Percentiles rank a stretch among this genome's conserved stretches.
These are phyloP conservation scores for Aphaenogaster floridana DNA, from an alignment of 1,140 invertebrate species.

Conservation along the genomic window DNA sequence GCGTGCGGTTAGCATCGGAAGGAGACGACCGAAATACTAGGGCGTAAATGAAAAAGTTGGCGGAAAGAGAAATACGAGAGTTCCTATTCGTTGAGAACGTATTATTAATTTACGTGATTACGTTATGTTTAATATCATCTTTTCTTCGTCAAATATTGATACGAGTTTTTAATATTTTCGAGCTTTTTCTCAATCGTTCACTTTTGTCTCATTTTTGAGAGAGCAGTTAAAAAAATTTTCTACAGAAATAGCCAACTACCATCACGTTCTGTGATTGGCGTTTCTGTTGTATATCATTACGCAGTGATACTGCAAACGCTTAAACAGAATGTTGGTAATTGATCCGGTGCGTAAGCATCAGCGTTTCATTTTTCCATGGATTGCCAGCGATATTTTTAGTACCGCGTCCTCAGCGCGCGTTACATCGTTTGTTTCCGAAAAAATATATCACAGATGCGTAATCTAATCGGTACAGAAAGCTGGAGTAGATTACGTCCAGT, in stretches of 20 bases:
- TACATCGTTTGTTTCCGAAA: slow-evolving; percentile 22
- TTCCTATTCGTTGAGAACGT: not conserved
- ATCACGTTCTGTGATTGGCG: not conserved
- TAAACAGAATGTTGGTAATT: not conserved
- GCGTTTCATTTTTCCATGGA: not conserved
- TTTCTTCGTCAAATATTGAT: not conserved
- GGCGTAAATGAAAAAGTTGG: slow-evolving; percentile 1
- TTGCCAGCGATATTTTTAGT: not conserved
- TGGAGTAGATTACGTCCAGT: slow-evolving; percentile 24
- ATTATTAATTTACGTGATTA: not conserved
- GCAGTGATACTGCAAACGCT: not conserved
- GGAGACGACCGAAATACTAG: not conserved
- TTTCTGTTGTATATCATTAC: not conserved
- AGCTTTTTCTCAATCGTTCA: too few relatives aligned
- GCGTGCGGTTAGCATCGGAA: not conserved
- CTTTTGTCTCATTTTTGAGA: too few relatives aligned
- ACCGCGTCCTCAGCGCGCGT: not conserved
- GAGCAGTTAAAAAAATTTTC: too few relatives aligned
- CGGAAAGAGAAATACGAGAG: not conserved
- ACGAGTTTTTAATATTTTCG: too few relatives aligned
- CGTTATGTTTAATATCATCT: not conserved
- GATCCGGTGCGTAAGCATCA: not conserved
- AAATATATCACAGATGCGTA: not conserved
- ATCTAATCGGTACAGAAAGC: not conserved
- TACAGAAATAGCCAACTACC: too few relatives aligned